These are phyloP conservation scores for Gadopsis bispinosus DNA, from an alignment of 2,797 vertebrate genomes.

Conservation along the genomic window DNA sequence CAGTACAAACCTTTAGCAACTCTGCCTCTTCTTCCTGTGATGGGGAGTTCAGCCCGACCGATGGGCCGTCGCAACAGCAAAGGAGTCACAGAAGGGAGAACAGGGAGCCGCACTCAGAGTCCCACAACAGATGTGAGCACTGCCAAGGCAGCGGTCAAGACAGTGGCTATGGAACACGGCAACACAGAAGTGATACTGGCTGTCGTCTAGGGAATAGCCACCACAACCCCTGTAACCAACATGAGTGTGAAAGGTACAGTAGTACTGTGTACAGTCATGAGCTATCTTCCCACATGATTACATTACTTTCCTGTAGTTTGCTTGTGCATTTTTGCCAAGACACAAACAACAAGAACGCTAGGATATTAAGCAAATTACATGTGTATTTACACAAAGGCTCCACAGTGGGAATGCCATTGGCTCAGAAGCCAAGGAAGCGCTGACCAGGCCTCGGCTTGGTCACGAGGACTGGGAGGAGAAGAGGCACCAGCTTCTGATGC, in stretches of 20 bases:
- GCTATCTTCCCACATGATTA: background rate
- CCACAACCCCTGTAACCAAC: conserved; percentile 24
- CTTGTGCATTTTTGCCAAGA: background rate
- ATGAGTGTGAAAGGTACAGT: conserved; percentile 59
- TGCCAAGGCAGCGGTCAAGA: conserved; percentile 39
- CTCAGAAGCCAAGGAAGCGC: conserved; percentile 43
- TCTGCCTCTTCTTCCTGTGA: conserved; percentile 43
- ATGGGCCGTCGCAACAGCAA: conserved; percentile 29
- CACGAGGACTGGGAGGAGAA: conserved; percentile 88
- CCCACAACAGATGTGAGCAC: conserved; percentile 32
- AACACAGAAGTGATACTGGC: conserved; percentile 10
- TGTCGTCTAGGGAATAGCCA: conserved; percentile 14
- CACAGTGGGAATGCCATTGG: conserved; percentile 8
- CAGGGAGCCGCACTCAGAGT: conserved; percentile 23
- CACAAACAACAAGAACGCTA: background rate
- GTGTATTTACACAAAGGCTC: conserved; percentile 33
- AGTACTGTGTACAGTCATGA: background rate
- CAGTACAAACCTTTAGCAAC: conserved; percentile 23
- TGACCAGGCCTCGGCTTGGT: conserved; percentile 67
- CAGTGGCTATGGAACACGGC: conserved; percentile 41
- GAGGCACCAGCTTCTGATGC: conserved; percentile 89
- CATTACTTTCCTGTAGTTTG: conserved; percentile 4
- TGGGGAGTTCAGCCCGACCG: conserved; percentile 40
- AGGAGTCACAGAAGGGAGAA: conserved; percentile 45
- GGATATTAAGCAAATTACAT: conserved; percentile 1